Evolutionary conservation across 2,888 invertebrate species (phyloP), one percentile per base, ranked within the genome.

Genomic region (Drosophila testacea): DNA sequence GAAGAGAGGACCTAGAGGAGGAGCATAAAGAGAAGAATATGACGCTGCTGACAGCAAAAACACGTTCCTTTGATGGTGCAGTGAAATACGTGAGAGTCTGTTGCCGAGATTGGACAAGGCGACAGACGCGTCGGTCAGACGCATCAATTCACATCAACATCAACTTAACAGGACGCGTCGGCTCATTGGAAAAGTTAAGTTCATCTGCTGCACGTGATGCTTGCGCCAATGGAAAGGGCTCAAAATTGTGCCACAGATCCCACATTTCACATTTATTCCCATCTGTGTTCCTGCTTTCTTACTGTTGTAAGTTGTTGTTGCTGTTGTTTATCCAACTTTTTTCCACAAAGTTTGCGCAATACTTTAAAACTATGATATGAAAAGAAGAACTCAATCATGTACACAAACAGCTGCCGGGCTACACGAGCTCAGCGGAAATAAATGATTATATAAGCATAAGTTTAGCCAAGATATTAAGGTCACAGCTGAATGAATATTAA

Each of bases 171-270:
- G 65, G 63, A 62, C 61, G 68, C 75, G 72, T 66, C 67, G 70
- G 68, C 78, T 81, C 78, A 81, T 83, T 75, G 81, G 67, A 75
- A 81, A 81, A 81, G 81, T 78, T 83, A 69, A 78, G 69, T 83
- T 83, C 75, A 82, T 81, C 81, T 78, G 65, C 66, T 48, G 76
- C 67, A 83, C 81, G 81, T 81, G 83, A 76, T 76, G 71, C 39
- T 62, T 42, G 46, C 41, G 42, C 44, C 59, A 72, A 56, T 69
- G 28, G 63, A 62, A 48, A 39, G 57, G 47, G 46, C 54, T 57
- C 28, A 38, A 9, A 44, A 59, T 9, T 34, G 30, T 48, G 44
- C 44, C 34, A 28, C 30, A 41, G 5, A 9, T 36, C 11, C 36
- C 36, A 10, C 36, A 36, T 34, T 11, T 34, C 36, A 10, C 36